Percentiles rank a stretch among this genome's conserved stretches.
These are phyloP conservation scores for Halcyon senegalensis DNA, from an alignment of 2,113 vertebrate genomes.

Conservation along the genomic window DNA sequence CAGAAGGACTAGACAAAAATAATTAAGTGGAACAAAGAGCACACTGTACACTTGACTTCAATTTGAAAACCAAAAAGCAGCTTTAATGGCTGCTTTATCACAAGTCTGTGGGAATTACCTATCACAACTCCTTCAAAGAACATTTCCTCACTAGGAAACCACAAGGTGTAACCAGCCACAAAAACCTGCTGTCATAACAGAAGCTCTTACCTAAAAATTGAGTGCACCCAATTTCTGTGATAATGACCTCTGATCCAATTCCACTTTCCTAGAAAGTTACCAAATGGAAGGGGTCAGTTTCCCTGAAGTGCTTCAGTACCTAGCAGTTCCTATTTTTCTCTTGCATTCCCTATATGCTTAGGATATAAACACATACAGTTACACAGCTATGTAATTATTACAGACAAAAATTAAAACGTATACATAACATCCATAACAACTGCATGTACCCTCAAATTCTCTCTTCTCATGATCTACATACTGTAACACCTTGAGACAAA, in stretches of 20 bases:
- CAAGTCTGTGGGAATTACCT: not conserved
- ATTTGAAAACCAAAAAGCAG: not conserved
- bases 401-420: not conserved
- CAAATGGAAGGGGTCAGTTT: not conserved
- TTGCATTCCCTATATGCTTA: not conserved
- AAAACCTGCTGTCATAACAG: not conserved
- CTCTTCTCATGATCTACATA: not conserved
- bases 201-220: not conserved
- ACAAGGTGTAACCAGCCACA: not conserved
- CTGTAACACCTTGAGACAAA: not conserved
- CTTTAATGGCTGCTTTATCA: not conserved
- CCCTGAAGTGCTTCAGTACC: not conserved
- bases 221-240: not conserved
- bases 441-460: not conserved
- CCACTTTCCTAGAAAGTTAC: not conserved
- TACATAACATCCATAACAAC: accelerated
- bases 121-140: not conserved
- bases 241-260: not conserved
- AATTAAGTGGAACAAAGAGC: not conserved
- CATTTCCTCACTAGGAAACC: not conserved
- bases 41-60: not conserved
- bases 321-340: not conserved
- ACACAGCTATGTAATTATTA: not conserved
- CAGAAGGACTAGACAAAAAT: not conserved
- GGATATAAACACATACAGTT: too few species aligned